These are phyloP conservation scores for Platysteira castanea DNA, from an alignment of 2,113 vertebrate genomes.

Conservation along the genomic window DNA sequence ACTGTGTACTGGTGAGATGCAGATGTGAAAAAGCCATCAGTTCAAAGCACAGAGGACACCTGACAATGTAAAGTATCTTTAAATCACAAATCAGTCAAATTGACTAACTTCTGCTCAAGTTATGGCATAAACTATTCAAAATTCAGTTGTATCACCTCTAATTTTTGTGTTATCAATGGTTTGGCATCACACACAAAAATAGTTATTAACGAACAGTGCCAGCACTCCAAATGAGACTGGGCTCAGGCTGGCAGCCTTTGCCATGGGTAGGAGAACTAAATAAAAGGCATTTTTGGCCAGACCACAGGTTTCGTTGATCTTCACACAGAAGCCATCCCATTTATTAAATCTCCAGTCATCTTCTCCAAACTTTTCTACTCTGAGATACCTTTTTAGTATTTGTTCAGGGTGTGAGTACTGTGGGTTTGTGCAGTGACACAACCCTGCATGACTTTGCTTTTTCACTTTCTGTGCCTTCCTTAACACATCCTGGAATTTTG, in stretches of 20 bases:
- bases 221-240: background rate
- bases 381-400: background rate
- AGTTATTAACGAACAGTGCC: background rate
- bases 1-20: background rate
- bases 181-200: background rate
- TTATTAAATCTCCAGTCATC: background rate
- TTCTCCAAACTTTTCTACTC: background rate
- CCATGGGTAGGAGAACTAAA: background rate
- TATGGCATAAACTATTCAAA: background rate
- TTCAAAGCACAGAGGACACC: background rate
- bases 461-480: background rate
- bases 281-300: background rate
- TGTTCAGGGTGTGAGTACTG: accelerated
- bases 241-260: background rate
- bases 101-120: background rate
- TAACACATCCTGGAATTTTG: background rate
- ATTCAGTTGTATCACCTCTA: background rate
- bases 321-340: background rate
- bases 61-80: background rate
- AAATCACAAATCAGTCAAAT: background rate
- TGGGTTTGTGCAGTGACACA: background rate
- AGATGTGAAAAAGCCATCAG: background rate
- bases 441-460: background rate
- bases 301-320: background rate
- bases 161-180: background rate